phyloP scores from a whole-genome alignment of 2,113 vertebrate species.

The Ursus arctos region DNA sequence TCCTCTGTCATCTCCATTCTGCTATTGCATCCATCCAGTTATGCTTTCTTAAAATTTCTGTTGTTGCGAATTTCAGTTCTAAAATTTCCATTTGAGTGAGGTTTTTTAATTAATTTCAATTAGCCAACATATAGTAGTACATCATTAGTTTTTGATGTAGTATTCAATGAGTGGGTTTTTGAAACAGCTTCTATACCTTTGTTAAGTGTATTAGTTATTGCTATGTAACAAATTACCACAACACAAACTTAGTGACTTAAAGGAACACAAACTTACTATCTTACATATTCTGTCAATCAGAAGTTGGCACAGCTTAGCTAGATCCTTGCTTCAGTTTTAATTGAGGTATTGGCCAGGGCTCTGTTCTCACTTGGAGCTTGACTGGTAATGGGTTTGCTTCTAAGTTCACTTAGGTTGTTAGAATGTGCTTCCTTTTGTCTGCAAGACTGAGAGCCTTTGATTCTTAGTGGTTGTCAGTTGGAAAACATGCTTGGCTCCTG shows the following conservation, averaged over 20 bases:
- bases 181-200: neutral
- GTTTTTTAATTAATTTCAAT: neutral
- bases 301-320: neutral
- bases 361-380: neutral
- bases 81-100: neutral
- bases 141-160: neutral
- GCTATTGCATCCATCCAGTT: neutral
- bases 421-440: neutral
- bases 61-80: neutral
- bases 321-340: neutral
- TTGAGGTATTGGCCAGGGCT: neutral
- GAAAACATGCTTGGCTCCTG: neutral
- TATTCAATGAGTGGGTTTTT: no score
- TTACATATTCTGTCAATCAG: neutral
- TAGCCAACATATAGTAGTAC: neutral
- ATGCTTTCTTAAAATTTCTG: neutral
- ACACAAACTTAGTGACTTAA: neutral
- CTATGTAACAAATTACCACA: neutral
- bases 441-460: neutral
- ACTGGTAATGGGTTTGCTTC: neutral
- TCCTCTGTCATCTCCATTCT: neutral
- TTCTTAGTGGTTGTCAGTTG: neutral
- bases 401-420: neutral
- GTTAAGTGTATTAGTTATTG: neutral
- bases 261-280: neutral